These are phyloP conservation scores for Tetragonula clypearis DNA, from an alignment of 1,140 invertebrate genomes.

Conservation along the genomic window DNA sequence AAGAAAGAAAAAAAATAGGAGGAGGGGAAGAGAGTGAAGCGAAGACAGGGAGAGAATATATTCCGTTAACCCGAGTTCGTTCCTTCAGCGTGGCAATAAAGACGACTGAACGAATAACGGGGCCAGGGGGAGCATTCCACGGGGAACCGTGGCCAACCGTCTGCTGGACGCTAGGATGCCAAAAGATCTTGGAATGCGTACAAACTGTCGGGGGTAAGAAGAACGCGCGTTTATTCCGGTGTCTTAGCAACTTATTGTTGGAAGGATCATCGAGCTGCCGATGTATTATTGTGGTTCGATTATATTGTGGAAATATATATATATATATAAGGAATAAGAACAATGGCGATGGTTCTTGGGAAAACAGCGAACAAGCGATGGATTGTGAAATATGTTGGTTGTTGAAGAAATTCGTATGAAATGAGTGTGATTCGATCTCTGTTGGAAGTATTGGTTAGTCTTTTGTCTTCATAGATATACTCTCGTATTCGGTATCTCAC, in stretches of 20 bases:
- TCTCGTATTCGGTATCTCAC: too few relatives aligned
- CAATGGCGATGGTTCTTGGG: neutral
- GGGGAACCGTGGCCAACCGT: neutral
- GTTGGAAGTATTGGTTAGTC: too few relatives aligned
- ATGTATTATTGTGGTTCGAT: neutral
- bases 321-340: neutral
- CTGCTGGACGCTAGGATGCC: neutral
- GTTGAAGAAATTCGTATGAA: too few relatives aligned
- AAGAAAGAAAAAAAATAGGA: neutral
- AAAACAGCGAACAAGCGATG: neutral
- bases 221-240: neutral
- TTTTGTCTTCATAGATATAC: too few relatives aligned
- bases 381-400: too few relatives aligned
- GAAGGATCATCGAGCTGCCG: neutral
- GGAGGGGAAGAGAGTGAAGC: slow-evolving; percentile 2
- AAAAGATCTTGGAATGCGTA: neutral
- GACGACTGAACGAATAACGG: slow-evolving; percentile 43
- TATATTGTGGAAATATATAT: neutral
- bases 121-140: too few relatives aligned
- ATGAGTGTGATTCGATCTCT: too few relatives aligned
- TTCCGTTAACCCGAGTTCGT: slow-evolving; percentile 59
- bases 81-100: slow-evolving; percentile 61
- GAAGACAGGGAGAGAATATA: slow-evolving; percentile 30
- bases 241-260: neutral
- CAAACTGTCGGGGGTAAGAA: neutral